phyloP scores from a whole-genome alignment of 2,797 vertebrate species.

The Allobates femoralis region DNA sequence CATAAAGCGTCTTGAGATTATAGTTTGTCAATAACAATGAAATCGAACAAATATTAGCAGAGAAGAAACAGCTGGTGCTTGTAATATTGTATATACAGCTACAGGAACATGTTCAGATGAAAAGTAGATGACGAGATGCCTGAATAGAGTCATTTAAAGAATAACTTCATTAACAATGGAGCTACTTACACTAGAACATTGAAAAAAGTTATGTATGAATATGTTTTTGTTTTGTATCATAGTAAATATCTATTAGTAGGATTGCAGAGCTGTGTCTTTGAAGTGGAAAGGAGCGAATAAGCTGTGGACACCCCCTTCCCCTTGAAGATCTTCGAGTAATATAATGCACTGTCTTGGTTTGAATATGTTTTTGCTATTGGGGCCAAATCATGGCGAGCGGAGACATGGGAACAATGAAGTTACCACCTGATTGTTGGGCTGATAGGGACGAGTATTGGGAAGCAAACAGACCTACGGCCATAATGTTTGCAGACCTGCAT shows the following conservation, averaged over 20 bases:
- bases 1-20: constrained; percentile 1
- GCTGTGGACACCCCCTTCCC: too few relatives aligned
- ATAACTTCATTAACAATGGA: not conserved
- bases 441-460: too few relatives aligned
- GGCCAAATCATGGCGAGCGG: too few relatives aligned
- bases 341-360: too few relatives aligned
- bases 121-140: not conserved
- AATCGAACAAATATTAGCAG: not conserved
- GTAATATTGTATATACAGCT: not conserved
- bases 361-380: too few relatives aligned
- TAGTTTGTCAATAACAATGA: constrained; percentile 20
- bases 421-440: too few relatives aligned
- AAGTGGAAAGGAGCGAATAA: too few relatives aligned
- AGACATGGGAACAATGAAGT: too few relatives aligned
- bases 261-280: not conserved
- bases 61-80: constrained; percentile 7
- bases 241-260: not conserved
- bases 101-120: not conserved
- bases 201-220: not conserved
- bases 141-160: not conserved
- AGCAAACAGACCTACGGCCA: too few relatives aligned
- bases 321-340: too few relatives aligned
- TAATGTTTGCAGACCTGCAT: too few relatives aligned
- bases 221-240: not conserved
- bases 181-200: not conserved